Evolutionary conservation across 92 coral and sea anemone genomes (phyloP).

Genomic region (Phenganax subtilis): DNA sequence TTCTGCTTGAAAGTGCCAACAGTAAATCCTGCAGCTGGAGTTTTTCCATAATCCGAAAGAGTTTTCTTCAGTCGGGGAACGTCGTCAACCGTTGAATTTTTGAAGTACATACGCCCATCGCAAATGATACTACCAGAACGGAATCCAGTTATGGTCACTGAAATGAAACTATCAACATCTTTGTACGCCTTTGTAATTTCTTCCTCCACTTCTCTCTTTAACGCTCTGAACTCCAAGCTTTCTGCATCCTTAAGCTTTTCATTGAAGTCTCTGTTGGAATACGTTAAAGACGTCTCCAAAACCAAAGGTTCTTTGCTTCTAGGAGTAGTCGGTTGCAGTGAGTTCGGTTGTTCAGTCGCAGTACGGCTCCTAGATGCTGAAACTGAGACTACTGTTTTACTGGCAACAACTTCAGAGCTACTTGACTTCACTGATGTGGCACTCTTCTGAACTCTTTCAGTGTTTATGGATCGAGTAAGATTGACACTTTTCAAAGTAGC

Average conservation of each 20-base stretch:
- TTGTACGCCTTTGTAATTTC: neutral
- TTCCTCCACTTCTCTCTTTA: neutral
- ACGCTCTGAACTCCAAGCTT: neutral
- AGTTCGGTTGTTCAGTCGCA: neutral
- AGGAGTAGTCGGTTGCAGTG: neutral
- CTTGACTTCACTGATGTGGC: too few relatives aligned
- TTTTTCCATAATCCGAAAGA: neutral
- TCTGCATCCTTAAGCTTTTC: neutral
- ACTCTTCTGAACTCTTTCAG: too few relatives aligned
- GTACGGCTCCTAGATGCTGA: neutral
- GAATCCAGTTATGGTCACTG: neutral
- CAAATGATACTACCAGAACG: conserved; percentile 3
- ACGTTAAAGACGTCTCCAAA: neutral
- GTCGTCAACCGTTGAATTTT: neutral
- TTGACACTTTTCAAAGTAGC: too few relatives aligned
- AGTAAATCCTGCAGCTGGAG: neutral
- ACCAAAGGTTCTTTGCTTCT: neutral
- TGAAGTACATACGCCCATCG: neutral
- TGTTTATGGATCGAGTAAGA: too few relatives aligned
- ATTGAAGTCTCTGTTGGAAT: neutral
- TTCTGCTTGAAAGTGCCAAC: neutral
- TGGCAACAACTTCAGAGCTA: too few relatives aligned
- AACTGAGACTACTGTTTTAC: too few relatives aligned
- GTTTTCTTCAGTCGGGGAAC: neutral
- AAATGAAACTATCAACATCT: neutral